Evolutionary conservation across 2,113 vertebrate genomes (phyloP).

Genomic region (Anarhynchus alexandrinus): DNA sequence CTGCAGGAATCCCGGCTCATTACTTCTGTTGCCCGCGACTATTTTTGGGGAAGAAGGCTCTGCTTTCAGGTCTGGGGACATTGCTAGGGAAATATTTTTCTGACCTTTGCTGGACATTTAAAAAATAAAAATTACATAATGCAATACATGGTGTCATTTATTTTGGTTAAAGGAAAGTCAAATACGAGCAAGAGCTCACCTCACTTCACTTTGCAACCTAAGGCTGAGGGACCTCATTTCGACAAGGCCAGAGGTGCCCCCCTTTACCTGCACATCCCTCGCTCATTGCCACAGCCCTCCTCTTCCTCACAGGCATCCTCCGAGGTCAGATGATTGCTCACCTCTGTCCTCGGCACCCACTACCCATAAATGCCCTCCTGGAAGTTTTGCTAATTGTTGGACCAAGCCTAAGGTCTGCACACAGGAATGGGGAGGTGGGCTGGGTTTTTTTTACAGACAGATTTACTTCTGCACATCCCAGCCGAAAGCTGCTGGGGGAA

Average conservation of each 20-base stretch:
- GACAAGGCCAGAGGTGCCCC: background rate
- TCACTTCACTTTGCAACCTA: background rate
- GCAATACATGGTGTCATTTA: background rate
- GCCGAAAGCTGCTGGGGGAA: background rate
- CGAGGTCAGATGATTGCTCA: background rate
- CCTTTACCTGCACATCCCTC: background rate
- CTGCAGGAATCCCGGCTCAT: background rate
- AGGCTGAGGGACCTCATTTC: background rate
- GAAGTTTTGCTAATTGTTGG: background rate
- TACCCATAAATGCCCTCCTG: background rate
- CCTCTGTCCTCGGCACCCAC: background rate
- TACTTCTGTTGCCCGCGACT: accelerated
- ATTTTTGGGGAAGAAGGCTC: background rate
- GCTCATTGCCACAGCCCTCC: background rate
- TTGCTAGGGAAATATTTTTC: background rate
- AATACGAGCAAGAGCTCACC: background rate
- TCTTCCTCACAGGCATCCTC: background rate
- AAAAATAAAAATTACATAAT: background rate
- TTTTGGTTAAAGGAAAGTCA: background rate
- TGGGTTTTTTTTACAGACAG: background rate
- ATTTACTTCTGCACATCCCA: background rate
- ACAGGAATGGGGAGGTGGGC: background rate
- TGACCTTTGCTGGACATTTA: background rate
- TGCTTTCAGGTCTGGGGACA: background rate
- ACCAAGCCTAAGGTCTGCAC: background rate